Evolutionary conservation across 2,113 vertebrate genomes (phyloP).

Genomic region (Laticauda colubrina): DNA sequence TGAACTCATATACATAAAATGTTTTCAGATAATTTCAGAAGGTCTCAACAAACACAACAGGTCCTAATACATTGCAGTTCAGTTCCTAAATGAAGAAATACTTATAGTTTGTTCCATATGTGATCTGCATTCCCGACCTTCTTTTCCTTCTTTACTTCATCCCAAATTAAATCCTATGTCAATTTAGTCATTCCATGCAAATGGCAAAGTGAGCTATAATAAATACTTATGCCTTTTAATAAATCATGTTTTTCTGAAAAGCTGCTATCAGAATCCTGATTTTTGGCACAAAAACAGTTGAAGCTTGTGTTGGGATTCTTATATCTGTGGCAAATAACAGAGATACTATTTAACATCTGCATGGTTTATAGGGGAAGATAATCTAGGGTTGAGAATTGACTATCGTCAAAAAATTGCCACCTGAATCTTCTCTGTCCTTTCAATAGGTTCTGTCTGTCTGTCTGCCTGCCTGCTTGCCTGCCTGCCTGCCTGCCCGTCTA

Average conservation of each 20-base stretch:
- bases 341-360: background rate
- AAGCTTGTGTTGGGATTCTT: background rate
- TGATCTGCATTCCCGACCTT: background rate
- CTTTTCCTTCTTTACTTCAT: background rate
- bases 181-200: background rate
- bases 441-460: background rate
- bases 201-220: background rate
- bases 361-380: background rate
- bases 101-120: background rate
- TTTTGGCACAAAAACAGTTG: background rate
- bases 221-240: background rate
- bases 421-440: background rate
- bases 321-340: background rate
- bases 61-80: background rate
- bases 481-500: background rate
- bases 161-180: background rate
- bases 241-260: background rate
- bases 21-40: background rate
- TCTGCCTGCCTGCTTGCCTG: no score
- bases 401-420: background rate
- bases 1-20: background rate
- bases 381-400: background rate
- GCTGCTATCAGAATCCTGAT: background rate
- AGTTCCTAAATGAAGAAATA: background rate
- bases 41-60: background rate